Conservation (phyloP, 2,797 vertebrate genomes). For the Diglossa cyanea region DNA sequence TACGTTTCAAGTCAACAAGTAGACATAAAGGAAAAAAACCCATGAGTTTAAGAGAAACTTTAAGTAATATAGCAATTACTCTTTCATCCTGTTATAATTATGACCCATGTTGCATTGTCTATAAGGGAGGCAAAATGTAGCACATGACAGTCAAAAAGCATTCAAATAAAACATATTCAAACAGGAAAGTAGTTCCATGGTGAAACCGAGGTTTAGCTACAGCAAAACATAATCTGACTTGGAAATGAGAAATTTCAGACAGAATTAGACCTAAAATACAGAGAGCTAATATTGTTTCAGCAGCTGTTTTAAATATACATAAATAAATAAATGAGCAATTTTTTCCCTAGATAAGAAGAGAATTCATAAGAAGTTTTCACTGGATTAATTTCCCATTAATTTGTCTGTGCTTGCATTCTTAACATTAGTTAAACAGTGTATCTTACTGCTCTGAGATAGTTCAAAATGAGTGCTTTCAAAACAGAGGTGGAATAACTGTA, state of each 20-base stretch:
- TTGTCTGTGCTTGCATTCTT: neutral
- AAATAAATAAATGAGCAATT: neutral
- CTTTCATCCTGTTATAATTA: neutral
- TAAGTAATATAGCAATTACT: neutral
- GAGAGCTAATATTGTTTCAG: constrained; percentile 1
- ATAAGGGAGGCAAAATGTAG: neutral
- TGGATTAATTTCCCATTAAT: constrained; percentile 3
- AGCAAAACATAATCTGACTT: neutral
- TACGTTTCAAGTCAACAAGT: neutral
- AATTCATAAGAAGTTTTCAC: neutral
- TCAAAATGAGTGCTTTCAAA: constrained; percentile 2
- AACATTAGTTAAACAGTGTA: neutral
- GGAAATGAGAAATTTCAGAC: neutral
- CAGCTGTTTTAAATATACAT: neutral
- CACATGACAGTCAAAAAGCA: neutral
- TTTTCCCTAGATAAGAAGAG: neutral
- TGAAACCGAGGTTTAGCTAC: neutral
- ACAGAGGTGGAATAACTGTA: neutral
- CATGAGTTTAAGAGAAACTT: neutral
- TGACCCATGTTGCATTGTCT: neutral
- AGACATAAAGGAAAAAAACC: neutral
- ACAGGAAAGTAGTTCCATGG: neutral
- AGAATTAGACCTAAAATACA: neutral
- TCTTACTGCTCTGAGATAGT: constrained; percentile 20
- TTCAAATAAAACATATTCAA: neutral